Evolutionary conservation across 2,797 vertebrate genomes (phyloP), one percentile per base, ranked within the genome.

Genomic region (Gymnothorax reevesii): DNA sequence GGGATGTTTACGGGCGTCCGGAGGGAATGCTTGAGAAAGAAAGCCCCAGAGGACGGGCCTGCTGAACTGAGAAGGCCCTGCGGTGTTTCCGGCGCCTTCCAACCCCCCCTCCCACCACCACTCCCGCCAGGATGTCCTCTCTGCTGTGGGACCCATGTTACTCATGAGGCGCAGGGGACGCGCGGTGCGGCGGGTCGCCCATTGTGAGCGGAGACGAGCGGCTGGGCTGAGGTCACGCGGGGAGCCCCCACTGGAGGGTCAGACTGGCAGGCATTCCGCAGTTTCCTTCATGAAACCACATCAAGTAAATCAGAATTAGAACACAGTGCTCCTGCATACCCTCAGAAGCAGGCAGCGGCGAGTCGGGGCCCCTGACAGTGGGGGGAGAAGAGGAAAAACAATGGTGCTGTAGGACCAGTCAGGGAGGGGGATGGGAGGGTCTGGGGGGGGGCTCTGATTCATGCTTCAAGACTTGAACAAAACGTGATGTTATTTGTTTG

Each of bases 221-320:
- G 89, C 90, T 90, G 89, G 33, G 90, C 93, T 95, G 94, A 95
- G 95, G 94, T 96, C 95, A 96, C 94, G 90, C 90, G 84, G 90
- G 92, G 92, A 95, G 93, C 84, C 91, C 91, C 90, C 80, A 84
- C 94, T 42, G 95, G 94, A 95, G 95, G 94, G 95, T 95, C 96
- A 96, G 96, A 96, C 96, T 96, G 95, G 95, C 95, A 96, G 95
- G 95, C 96, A 94, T 95, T 96, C 85, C 91, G 84, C 82, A 94
- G 93, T 96, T 96, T 95, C 96, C 96, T 93, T 92, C 87, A 95
- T 86, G 95, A 96, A 96, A 94, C 92, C 93, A 95, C 94, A 96
- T 96, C 94, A 95, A 94, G 94, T 96, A 95, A 95, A 95, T 96
- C 94, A 94, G 92, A 94, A 93, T 95, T 94, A 94, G 93, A 91